Conservation (phyloP, 2,888 invertebrate species). For the Serrognathus titanus region DNA sequence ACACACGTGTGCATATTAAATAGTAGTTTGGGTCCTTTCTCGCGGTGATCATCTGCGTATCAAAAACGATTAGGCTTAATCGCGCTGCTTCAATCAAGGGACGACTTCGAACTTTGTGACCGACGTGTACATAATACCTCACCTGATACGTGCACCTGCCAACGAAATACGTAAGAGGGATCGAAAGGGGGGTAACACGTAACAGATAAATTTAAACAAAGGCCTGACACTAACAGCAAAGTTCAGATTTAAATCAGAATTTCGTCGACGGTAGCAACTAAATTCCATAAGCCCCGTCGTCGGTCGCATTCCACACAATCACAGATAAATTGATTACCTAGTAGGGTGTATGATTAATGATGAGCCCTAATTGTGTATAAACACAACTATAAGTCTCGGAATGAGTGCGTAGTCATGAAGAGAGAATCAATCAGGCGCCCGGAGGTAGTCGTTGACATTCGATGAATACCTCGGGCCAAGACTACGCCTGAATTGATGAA, state of each 20-base stretch:
- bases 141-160: too few relatives aligned
- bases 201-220: too few relatives aligned
- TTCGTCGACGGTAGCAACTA: conserved; percentile 7
- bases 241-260: too few relatives aligned
- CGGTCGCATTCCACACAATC: conserved; percentile 3
- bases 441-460: neutral
- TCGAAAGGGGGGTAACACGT: too few relatives aligned
- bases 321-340: conserved; percentile 2
- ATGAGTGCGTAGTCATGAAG: conserved; percentile 2
- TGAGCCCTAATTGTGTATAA: conserved; percentile 8
- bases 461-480: neutral
- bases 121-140: too few relatives aligned
- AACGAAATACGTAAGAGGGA: too few relatives aligned
- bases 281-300: too few relatives aligned
- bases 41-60: conserved; percentile 20
- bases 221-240: too few relatives aligned
- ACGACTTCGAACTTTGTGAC: too few relatives aligned
- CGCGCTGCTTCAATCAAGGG: too few relatives aligned
- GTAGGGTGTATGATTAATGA: conserved; percentile 4
- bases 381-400: conserved; percentile 4
- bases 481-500: too few relatives aligned
- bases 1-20: conserved; percentile 19
- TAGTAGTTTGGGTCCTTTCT: conserved; percentile 12
- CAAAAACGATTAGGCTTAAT: conserved; percentile 20
- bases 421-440: conserved; percentile 7